Evolutionary conservation across 2,888 invertebrate genomes (phyloP).

Genomic region (Drosophila atroscutellata): DNA sequence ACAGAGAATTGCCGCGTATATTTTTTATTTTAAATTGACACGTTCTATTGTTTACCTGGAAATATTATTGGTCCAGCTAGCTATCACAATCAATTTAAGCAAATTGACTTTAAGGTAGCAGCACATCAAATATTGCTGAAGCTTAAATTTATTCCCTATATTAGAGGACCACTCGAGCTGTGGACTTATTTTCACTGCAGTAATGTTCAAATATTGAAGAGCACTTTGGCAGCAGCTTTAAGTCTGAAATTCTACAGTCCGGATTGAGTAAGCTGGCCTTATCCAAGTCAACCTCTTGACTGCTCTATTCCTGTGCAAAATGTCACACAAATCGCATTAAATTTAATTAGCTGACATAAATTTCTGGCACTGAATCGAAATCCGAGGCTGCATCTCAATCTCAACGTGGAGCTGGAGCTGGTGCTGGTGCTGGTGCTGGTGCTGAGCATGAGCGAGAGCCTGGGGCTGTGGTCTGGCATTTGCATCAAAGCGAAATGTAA

Average conservation of each 20-base stretch:
- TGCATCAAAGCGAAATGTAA: slow-evolving; percentile 52
- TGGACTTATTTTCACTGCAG: slow-evolving; percentile 29
- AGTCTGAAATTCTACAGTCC: slow-evolving; percentile 9
- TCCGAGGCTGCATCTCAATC: slow-evolving; percentile 21
- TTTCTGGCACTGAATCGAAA: slow-evolving; percentile 40
- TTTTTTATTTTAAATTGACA: slow-evolving; percentile 55
- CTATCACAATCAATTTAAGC: slow-evolving; percentile 28
- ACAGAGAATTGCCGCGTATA: slow-evolving; percentile 24
- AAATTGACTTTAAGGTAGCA: slow-evolving; percentile 17
- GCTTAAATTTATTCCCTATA: background rate
- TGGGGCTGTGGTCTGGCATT: slow-evolving; percentile 35
- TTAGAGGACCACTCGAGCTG: background rate
- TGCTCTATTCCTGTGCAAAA: slow-evolving; percentile 19
- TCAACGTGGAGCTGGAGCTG: slow-evolving; percentile 5
- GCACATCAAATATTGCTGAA: slow-evolving; percentile 6
- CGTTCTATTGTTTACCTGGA: slow-evolving; percentile 40
- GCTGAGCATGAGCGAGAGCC: too few relatives aligned
- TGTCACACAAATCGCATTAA: slow-evolving; percentile 64
- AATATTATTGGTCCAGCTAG: slow-evolving; percentile 18
- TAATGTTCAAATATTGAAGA: slow-evolving; percentile 64
- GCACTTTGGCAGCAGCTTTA: slow-evolving; percentile 16
- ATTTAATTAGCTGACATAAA: slow-evolving; percentile 75
- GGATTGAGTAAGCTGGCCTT: background rate
- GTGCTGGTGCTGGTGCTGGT: background rate
- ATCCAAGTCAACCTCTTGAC: slow-evolving; percentile 1